Evolutionary conservation across 1,140 invertebrate species (phyloP).

Genomic region (Trissolcus basalis): DNA sequence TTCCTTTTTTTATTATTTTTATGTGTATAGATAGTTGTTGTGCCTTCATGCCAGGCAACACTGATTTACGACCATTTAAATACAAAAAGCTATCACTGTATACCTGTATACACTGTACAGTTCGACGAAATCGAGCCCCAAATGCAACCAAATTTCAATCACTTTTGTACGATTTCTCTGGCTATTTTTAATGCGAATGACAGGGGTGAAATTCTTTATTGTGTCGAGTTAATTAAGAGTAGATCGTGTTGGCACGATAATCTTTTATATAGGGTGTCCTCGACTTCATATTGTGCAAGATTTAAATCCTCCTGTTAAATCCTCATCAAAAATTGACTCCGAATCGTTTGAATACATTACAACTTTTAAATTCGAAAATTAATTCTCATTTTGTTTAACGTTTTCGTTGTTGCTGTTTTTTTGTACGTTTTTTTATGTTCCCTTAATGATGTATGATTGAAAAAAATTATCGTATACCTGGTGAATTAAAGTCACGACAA

Average conservation of each 20-base stretch:
- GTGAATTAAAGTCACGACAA: constrained; percentile 2
- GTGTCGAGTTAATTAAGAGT: constrained; percentile 49
- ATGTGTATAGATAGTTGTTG: constrained; percentile 28
- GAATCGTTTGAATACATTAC: too few species aligned
- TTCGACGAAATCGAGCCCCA: constrained; percentile 47
- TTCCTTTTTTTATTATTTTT: constrained; percentile 28
- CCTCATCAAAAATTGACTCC: too few species aligned
- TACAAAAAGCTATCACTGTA: constrained; percentile 49
- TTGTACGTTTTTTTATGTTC: background rate
- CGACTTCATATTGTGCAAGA: constrained; percentile 1
- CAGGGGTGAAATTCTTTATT: constrained; percentile 47
- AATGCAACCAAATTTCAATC: constrained; percentile 48
- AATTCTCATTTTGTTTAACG: too few species aligned
- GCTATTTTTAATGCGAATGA: constrained; percentile 45
- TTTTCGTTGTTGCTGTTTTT: too few species aligned
- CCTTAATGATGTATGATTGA: background rate
- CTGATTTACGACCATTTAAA: constrained; percentile 59
- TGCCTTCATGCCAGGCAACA: constrained; percentile 35
- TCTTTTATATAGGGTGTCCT: constrained; percentile 14
- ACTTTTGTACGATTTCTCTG: constrained; percentile 36
- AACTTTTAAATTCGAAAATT: too few species aligned
- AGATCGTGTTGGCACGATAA: constrained; percentile 37
- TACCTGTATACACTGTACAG: too few species aligned
- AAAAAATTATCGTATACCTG: background rate
- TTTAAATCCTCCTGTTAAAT: too few species aligned